These are phyloP conservation scores for Tinea pellionella DNA, from an alignment of 2,888 invertebrate genomes.

Conservation along the genomic window DNA sequence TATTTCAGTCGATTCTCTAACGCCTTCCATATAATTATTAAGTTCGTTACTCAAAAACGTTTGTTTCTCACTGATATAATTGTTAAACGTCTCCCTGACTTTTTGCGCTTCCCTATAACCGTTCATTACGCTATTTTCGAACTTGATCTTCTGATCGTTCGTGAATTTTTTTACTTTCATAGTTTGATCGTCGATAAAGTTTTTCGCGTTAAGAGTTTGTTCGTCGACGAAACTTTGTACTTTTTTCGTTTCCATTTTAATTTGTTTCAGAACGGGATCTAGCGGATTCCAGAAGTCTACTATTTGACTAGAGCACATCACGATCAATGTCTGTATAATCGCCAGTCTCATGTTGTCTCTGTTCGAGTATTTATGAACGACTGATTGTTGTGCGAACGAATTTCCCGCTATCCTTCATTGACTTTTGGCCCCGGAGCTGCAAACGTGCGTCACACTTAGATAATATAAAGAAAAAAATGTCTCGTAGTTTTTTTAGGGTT, in stretches of 20 bases:
- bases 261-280: neutral
- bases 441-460: slow-evolving; percentile 7
- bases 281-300: slow-evolving; percentile 11
- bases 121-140: slow-evolving; percentile 25
- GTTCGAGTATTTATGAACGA: neutral
- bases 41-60: slow-evolving; percentile 34
- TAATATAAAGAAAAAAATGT: neutral
- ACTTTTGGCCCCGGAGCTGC: slow-evolving; percentile 9
- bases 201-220: slow-evolving; percentile 26
- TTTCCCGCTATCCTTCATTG: neutral
- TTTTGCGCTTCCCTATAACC: slow-evolving; percentile 30
- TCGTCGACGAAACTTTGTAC: slow-evolving; percentile 20
- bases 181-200: slow-evolving; percentile 22
- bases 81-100: slow-evolving; percentile 34
- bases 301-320: neutral
- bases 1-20: slow-evolving; percentile 34
- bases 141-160: slow-evolving; percentile 24
- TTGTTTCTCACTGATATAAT: slow-evolving; percentile 38
- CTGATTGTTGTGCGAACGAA: slow-evolving; percentile 7
- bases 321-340: neutral
- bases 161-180: slow-evolving; percentile 31
- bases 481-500: neutral
- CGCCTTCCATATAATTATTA: slow-evolving; percentile 34
- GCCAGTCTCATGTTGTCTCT: neutral
- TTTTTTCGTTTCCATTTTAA: slow-evolving; percentile 5